phyloP scores from a whole-genome alignment of 2,113 vertebrate species.

The Amphiprion ocellaris region DNA sequence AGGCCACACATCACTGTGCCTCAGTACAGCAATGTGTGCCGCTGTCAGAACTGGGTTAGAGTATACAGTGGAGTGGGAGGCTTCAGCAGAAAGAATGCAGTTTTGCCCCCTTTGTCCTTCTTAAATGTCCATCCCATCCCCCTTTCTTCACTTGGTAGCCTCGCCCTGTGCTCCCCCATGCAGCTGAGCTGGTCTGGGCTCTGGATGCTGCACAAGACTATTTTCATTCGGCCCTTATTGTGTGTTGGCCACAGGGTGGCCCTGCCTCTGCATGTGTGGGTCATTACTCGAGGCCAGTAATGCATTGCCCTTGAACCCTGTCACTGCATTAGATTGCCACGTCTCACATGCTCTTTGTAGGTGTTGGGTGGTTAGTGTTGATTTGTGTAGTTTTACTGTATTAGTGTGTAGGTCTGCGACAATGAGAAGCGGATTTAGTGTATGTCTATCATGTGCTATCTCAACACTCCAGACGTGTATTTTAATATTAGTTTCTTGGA shows the following conservation, averaged over 20 bases:
- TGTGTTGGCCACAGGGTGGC: conserved; percentile 71
- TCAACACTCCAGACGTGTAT: not conserved
- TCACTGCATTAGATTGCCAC: conserved; percentile 39
- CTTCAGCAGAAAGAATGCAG: conserved; percentile 34
- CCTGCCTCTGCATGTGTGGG: conserved; percentile 60
- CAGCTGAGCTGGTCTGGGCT: conserved; percentile 29
- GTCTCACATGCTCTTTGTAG: conserved; percentile 18
- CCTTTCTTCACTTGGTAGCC: conserved; percentile 9
- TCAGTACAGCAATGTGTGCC: conserved; percentile 41
- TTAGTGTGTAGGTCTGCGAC: not conserved
- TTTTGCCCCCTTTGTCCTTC: conserved; percentile 54
- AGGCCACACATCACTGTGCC: conserved; percentile 59
- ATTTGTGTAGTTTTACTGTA: conserved; percentile 24
- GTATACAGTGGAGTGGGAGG: conserved; percentile 51
- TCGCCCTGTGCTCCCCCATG: not conserved
- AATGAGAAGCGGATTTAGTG: no score
- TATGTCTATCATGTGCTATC: not conserved
- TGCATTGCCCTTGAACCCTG: conserved; percentile 65
- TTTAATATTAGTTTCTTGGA: not conserved
- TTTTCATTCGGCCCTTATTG: conserved; percentile 29
- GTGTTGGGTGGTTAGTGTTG: conserved; percentile 8
- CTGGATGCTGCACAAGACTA: conserved; percentile 24
- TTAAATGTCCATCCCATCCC: conserved; percentile 53
- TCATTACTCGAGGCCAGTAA: conserved; percentile 54
- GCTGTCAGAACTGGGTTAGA: conserved; percentile 67